Base-by-base conservation (phyloP, 92 coral and sea anemone species). In the Nematostella vectensis region DNA sequence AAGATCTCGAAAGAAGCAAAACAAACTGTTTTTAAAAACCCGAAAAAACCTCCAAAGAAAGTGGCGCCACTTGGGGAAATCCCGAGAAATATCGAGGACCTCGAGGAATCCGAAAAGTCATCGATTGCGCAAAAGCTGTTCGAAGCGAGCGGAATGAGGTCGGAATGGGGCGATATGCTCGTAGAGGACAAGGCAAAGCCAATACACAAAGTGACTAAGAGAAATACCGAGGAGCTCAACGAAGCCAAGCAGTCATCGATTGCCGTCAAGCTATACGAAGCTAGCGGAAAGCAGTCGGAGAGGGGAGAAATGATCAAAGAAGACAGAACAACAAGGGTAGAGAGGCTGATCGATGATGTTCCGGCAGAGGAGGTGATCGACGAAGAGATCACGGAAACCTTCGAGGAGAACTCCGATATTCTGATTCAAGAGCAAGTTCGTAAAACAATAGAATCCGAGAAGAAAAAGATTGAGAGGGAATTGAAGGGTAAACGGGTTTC, bases 251-350 rank as follows among this genome's bases (percentile, higher is more conserved):
- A 36, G 43, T 61, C 52, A 23, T 4, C 58, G 28, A 65, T 61
- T 17, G 75, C 59, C 3, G 48, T 39, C 29, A 51, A 61, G 24
- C 31, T 76, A 12, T 76, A 68, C 47, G 67, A 76, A 38, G 82
- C 82, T 22, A 76, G 76, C 31, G 82, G 82, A 4, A 61, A 55
- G 68, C 82, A 68, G 57, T 47, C 36, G 8, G 82, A 76, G 49
- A 48, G 74, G 69, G 82, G 82, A 54, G 63, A 76, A 18, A 59
- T 68, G 63, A 62, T 76, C 13, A 50, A 6, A 9, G 82, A 76
- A 9, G 24, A 53, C 25, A 53, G 55, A 8, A 45, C 48, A 15
- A 66, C 68, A 37, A 38, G 48, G 3, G 38, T 59, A 4, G 72
- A 59, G 29, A 68, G 61, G 29, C 60, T 61, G 38, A 29, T 68